Percentiles rank a stretch among this genome's conserved stretches.
Conservation (phyloP, 2,888 invertebrate species). For the Leuctra nigra region DNA sequence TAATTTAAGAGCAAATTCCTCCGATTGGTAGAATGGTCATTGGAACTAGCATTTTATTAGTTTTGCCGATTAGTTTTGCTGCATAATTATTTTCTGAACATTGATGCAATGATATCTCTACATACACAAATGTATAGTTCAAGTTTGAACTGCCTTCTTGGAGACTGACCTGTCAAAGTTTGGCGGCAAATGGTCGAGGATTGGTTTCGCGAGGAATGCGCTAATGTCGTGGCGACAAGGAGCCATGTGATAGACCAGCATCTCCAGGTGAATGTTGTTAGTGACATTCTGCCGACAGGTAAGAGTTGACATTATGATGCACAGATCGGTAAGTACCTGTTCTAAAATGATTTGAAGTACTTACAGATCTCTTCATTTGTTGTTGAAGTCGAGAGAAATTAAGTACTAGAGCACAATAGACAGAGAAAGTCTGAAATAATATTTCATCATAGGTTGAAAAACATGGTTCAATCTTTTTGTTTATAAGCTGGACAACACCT, state of each 20-base stretch:
- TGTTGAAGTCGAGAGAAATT: slow-evolving; percentile 49
- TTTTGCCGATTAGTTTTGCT: no score
- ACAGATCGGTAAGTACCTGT: no score
- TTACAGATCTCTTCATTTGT: slow-evolving; percentile 44
- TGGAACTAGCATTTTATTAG: no score
- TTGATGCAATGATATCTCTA: no score
- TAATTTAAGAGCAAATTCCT: no score
- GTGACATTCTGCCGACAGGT: slow-evolving; percentile 41
- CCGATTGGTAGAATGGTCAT: no score
- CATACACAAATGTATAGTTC: no score
- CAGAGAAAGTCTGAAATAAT: slow-evolving; percentile 49
- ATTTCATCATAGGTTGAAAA: slow-evolving; percentile 49
- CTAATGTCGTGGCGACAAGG: slow-evolving; percentile 49
- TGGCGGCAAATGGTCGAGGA: slow-evolving; percentile 40
- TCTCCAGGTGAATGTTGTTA: slow-evolving; percentile 41
- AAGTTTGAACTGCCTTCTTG: no score
- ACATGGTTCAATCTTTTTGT: slow-evolving; percentile 45
- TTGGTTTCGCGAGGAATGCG: slow-evolving; percentile 41
- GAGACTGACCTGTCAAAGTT: slow-evolving; percentile 48
- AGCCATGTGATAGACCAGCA: slow-evolving; percentile 45
- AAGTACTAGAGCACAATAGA: slow-evolving; percentile 51
- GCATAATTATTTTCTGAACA: no score
- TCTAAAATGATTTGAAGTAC: no score
- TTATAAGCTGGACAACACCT: slow-evolving; percentile 54
- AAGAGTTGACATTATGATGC: no score